Evolutionary conservation across 2,888 invertebrate species (phyloP).

Genomic region (Malthinus flaveolus): DNA sequence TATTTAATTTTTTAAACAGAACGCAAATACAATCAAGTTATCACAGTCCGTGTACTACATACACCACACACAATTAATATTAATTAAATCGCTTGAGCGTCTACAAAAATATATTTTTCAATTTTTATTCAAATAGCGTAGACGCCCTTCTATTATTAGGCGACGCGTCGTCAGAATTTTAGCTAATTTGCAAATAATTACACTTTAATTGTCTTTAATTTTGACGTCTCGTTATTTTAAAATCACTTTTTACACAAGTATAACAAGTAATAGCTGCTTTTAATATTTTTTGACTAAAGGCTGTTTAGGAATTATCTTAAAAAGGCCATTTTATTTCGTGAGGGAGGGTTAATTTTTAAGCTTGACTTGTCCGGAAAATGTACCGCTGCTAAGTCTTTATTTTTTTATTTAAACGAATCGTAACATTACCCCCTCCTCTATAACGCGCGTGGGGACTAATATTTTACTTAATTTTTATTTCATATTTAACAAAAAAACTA

Average conservation of each 20-base stretch:
- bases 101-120: constrained; percentile 7
- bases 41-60: constrained; percentile 20
- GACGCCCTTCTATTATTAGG: neutral
- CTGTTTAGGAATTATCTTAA: constrained; percentile 23
- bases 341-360: neutral
- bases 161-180: constrained; percentile 22
- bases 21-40: constrained; percentile 23
- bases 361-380: no score
- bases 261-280: neutral
- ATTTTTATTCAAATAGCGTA: neutral
- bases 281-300: constrained; percentile 13
- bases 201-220: constrained; percentile 13
- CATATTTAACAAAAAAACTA: no score
- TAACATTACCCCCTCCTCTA: no score
- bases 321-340: neutral
- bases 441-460: no score
- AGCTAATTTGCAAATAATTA: neutral
- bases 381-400: no score
- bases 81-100: constrained; percentile 16
- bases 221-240: constrained; percentile 16
- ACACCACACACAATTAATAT: constrained; percentile 21
- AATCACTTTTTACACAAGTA: constrained; percentile 11
- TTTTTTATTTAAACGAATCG: no score
- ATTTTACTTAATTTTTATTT: no score
- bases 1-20: constrained; percentile 27